Base-by-base conservation (phyloP, 2,113 vertebrate genomes). In the Podilymbus podiceps region DNA sequence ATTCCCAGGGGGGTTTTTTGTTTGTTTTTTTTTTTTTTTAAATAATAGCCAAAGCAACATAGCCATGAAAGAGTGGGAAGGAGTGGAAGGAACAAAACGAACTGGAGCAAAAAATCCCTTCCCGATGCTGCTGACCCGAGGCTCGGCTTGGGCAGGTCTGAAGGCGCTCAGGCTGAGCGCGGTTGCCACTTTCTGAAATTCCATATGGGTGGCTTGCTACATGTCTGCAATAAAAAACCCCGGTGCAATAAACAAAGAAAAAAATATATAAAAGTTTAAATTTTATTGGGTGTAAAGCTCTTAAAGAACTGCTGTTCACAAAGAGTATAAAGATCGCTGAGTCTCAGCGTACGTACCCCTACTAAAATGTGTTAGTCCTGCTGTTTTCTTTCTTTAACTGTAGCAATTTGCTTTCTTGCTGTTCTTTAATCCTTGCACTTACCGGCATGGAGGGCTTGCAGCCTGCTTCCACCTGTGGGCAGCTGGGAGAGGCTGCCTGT, bases 231-330 rank as follows among this genome's bases (percentile, higher is more conserved):
- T 98, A 98, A 98, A 98, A 96, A 19, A 22, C 59, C 46, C 71
- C 0, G 8, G 82, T 90, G 93, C 95, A 96, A 96, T 98, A 98
- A 98, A 97, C 79, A 50, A 96, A 97, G 89, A 40, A 94, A 97
- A 97, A 95, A 96, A 97, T 90, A 96, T 97, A 98, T 97, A 97
- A 93, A 98, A 95, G 73, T 97, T 98, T 97, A 97, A 76, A 95
- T 98, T 98, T 98, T 98, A 98, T 98, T 97, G 96, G 97, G 98
- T 98, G 96, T 97, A 97, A 98, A 98, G 97, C 96, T 98, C 97
- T 98, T 98, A 97, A 98, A 98, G 96, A 96, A 96, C 95, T 96
- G 76, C 95, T 95, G 94, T 84, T 98, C 89, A 86, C 96, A 93
- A 93, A 88, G 82, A 88, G 82, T 81, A 83, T 88, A 95, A 95